phyloP scores from a whole-genome alignment of 2,888 invertebrate genomes.

The Cantharis flavilabris region DNA sequence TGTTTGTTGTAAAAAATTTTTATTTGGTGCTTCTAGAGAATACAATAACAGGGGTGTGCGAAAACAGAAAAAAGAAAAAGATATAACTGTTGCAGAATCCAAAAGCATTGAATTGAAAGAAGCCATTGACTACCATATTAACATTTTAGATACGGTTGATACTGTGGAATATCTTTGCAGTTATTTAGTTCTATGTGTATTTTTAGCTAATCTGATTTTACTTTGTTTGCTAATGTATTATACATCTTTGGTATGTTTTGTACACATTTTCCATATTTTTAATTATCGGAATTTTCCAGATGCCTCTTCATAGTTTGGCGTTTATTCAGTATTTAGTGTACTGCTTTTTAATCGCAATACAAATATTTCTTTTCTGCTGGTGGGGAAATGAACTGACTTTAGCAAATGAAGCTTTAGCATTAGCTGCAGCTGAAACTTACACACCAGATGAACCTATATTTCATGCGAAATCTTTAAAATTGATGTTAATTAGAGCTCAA shows the following conservation, averaged over 20 bases:
- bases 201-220: constrained; percentile 8
- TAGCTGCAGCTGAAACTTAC: constrained; percentile 29
- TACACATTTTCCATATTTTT: not conserved
- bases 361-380: constrained; percentile 37
- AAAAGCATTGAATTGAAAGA: constrained; percentile 13
- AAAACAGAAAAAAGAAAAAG: not conserved
- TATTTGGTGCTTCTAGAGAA: not conserved
- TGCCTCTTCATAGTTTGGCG: constrained; percentile 23
- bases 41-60: not conserved
- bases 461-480: constrained; percentile 28
- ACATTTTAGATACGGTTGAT: constrained; percentile 24
- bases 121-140: constrained; percentile 33
- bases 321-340: constrained; percentile 33
- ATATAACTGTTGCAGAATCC: not conserved
- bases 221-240: constrained; percentile 6
- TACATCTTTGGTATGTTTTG: not conserved
- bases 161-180: constrained; percentile 32
- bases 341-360: constrained; percentile 34
- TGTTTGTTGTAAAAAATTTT: too few relatives aligned
- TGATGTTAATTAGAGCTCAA: constrained; percentile 35
- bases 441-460: constrained; percentile 23
- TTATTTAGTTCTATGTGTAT: constrained; percentile 10
- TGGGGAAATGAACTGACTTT: constrained; percentile 38
- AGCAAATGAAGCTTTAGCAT: constrained; percentile 30
- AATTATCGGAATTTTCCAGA: constrained; percentile 18